Evolutionary conservation across 2,113 vertebrate species (phyloP).

Genomic region (Canis aureus): DNA sequence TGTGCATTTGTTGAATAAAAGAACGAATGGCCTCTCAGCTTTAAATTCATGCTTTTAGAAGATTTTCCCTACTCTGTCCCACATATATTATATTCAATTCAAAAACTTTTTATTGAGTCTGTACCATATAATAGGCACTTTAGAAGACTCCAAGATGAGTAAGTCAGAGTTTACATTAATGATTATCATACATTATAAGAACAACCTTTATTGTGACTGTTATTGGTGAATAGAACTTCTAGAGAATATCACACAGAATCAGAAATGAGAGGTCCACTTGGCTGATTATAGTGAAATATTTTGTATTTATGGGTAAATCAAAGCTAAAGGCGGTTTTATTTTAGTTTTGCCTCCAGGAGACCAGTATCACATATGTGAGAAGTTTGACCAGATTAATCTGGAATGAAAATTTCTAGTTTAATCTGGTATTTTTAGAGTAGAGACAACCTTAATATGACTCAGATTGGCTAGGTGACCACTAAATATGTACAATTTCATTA

Average conservation of each 20-base stretch:
- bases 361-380: neutral
- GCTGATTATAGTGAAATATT: slow-evolving; percentile 19
- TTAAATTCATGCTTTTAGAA: neutral
- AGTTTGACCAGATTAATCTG: neutral
- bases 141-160: slow-evolving; percentile 20
- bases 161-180: neutral
- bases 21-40: neutral
- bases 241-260: neutral
- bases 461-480: neutral
- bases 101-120: neutral
- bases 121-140: neutral
- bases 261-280: neutral
- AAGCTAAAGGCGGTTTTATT: slow-evolving; percentile 32
- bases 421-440: neutral
- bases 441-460: neutral
- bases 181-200: neutral
- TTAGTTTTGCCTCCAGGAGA: neutral
- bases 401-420: slow-evolving; percentile 51
- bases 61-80: neutral
- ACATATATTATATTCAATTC: neutral
- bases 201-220: neutral
- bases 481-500: slow-evolving; percentile 18
- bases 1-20: neutral
- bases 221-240: neutral
- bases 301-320: neutral